A percentile compares a stretch with the other conserved stretches of the same genome.
Conservation (phyloP, 2,113 vertebrate species). For the Calyptomena viridis region DNA sequence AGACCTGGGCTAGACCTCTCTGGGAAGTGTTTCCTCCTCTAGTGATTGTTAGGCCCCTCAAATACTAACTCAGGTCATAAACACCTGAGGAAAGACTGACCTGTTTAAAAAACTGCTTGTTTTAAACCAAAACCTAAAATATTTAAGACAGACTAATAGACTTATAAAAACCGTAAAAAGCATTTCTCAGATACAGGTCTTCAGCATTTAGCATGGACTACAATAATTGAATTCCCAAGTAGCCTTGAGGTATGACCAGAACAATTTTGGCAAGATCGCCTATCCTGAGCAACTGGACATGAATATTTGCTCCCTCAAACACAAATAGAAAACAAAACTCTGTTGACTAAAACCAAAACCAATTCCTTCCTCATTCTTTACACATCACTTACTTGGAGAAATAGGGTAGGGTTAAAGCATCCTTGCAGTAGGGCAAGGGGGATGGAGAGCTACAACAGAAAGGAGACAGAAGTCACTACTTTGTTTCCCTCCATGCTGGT, state of each 20-base stretch:
- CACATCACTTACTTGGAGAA: background rate
- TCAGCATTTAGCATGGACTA: background rate
- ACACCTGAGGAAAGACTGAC: background rate
- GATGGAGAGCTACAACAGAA: background rate
- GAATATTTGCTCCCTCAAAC: conserved; percentile 5
- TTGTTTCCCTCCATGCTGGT: background rate
- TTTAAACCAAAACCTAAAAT: background rate
- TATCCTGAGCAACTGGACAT: background rate
- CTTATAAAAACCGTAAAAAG: background rate
- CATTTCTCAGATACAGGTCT: background rate
- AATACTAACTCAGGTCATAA: background rate
- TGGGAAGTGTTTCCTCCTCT: background rate
- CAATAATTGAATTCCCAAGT: background rate
- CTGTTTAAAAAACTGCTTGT: background rate
- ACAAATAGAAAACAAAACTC: background rate
- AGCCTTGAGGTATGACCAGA: background rate
- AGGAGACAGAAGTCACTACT: background rate
- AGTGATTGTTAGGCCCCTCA: background rate
- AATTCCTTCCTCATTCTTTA: background rate
- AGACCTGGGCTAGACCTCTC: background rate
- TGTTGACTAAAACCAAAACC: background rate
- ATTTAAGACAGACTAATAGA: background rate
- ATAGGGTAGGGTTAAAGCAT: background rate
- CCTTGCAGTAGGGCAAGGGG: fast-evolving
- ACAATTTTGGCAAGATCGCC: background rate